Percentiles rank a stretch among this genome's conserved stretches.
Conservation (phyloP, 2,797 vertebrate species). For the Emydoidea blandingii region DNA sequence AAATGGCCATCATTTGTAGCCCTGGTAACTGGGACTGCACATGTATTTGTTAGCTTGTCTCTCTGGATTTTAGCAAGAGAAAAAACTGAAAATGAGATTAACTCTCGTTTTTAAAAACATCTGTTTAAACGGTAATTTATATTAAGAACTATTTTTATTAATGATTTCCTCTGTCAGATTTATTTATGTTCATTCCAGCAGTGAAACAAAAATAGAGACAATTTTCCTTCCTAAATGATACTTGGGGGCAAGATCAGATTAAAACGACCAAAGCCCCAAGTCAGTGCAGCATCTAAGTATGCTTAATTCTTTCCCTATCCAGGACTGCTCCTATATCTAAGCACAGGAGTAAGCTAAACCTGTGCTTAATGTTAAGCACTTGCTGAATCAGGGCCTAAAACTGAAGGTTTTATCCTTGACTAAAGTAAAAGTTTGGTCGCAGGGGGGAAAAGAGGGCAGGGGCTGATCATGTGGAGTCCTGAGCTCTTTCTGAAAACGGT, state of each 20-base stretch:
- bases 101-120: slow-evolving; percentile 26
- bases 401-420: background rate
- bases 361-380: background rate
- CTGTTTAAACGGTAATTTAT: slow-evolving; percentile 8
- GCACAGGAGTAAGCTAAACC: background rate
- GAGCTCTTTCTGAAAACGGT: background rate
- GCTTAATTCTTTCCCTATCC: background rate
- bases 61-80: slow-evolving; percentile 21
- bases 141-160: slow-evolving; percentile 47
- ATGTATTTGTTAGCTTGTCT: slow-evolving; percentile 43
- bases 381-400: background rate
- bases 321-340: background rate
- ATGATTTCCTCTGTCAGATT: background rate
- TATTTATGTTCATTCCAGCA: slow-evolving; percentile 7
- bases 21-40: slow-evolving; percentile 64
- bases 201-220: background rate
- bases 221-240: slow-evolving; percentile 24
- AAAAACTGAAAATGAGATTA: slow-evolving; percentile 1
- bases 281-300: background rate
- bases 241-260: background rate
- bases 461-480: background rate
- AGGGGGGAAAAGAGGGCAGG: background rate
- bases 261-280: background rate
- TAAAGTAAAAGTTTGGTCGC: background rate
- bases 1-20: slow-evolving; percentile 73